phyloP scores from a whole-genome alignment of 2,888 invertebrate genomes.

The Galeruca laticollis region DNA sequence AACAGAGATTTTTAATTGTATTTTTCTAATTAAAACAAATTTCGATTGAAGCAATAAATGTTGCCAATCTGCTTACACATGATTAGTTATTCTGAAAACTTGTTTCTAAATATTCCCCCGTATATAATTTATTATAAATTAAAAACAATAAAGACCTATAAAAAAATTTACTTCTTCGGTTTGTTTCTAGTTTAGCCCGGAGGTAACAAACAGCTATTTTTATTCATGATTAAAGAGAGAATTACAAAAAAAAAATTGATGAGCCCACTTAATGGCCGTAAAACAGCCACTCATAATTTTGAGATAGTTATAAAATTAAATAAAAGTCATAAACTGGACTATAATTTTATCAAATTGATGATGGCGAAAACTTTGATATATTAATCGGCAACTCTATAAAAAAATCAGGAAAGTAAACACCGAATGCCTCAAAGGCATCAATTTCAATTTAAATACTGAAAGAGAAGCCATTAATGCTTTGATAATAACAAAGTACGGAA shows the following conservation, averaged over 20 bases:
- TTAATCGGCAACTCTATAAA: slow-evolving; percentile 9
- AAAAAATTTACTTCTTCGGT: not conserved
- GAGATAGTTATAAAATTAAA: slow-evolving; percentile 4
- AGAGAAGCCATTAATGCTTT: not conserved
- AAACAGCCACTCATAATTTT: slow-evolving; percentile 8
- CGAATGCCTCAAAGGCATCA: not conserved
- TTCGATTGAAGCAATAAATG: not conserved
- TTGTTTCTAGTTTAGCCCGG: not conserved
- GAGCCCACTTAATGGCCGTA: slow-evolving; percentile 13
- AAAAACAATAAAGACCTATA: slow-evolving; percentile 3
- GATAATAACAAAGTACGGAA: not conserved
- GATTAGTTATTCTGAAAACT: not conserved
- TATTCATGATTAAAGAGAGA: not conserved
- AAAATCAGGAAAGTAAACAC: slow-evolving; percentile 2
- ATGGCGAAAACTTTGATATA: slow-evolving; percentile 8
- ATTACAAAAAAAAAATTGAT: slow-evolving; percentile 11
- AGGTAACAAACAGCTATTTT: slow-evolving; percentile 5
- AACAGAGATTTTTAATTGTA: not conserved
- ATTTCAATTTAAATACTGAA: not conserved
- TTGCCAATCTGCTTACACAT: not conserved
- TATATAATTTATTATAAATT: not conserved
- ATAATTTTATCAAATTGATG: slow-evolving; percentile 15
- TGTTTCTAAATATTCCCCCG: not conserved
- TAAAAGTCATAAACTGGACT: slow-evolving; percentile 18
- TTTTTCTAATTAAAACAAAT: slow-evolving; percentile 1